Conservation (phyloP, 1,140 invertebrate species). For the Heterodera carotae region DNA sequence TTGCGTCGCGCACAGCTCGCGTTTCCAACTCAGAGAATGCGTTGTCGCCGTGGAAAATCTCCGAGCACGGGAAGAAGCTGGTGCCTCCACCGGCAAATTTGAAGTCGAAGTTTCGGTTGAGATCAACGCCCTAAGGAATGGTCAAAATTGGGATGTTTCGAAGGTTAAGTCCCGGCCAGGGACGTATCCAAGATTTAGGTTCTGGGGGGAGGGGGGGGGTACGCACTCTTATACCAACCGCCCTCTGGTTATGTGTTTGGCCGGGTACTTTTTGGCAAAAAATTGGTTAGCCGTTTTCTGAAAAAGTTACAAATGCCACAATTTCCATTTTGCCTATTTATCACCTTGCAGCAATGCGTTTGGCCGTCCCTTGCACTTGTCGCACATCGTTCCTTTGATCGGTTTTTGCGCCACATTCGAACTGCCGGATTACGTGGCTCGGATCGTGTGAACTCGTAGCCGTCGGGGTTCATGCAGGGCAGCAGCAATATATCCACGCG, state of each 20-base stretch:
- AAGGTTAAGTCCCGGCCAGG: too few species aligned
- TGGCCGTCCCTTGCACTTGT: constrained; percentile 38
- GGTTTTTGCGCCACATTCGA: constrained; percentile 61
- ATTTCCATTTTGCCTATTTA: too few species aligned
- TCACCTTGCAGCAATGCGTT: constrained; percentile 45
- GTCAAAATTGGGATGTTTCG: too few species aligned
- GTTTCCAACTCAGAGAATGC: constrained; percentile 65
- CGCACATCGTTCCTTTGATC: constrained; percentile 49
- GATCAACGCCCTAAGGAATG: constrained; percentile 52
- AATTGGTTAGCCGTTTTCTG: too few species aligned
- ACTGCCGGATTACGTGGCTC: constrained; percentile 58
- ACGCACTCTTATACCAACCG: too few species aligned
- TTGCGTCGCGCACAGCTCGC: constrained; percentile 57
- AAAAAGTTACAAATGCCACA: too few species aligned
- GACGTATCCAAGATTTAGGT: too few species aligned
- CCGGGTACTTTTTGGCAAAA: too few species aligned
- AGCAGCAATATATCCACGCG: constrained; percentile 70
- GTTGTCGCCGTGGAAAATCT: constrained; percentile 60
- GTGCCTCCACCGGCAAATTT: constrained; percentile 54
- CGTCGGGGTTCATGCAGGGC: constrained; percentile 75
- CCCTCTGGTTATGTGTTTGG: too few species aligned
- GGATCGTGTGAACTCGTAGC: constrained; percentile 62
- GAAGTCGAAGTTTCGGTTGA: constrained; percentile 60
- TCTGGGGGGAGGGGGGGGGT: too few species aligned
- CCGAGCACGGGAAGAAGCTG: constrained; percentile 63